A percentile compares a stretch with the other conserved stretches of the same genome.
These are phyloP conservation scores for Suncus etruscus DNA, from an alignment of 2,113 vertebrate species.

Conservation along the genomic window DNA sequence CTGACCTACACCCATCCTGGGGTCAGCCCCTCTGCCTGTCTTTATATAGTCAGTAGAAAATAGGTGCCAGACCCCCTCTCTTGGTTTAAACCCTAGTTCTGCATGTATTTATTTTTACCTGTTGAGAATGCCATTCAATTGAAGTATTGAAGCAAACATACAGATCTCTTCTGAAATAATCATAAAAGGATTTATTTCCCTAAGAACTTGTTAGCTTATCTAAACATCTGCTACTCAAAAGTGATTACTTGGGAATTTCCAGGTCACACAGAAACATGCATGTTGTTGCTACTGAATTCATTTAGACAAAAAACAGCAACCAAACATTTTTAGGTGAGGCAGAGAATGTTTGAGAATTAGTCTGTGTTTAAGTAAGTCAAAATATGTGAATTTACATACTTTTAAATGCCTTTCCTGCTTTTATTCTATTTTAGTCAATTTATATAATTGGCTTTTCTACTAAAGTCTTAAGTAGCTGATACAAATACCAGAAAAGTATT, in stretches of 20 bases:
- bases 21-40: conserved; percentile 70
- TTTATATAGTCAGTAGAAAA: conserved; percentile 70
- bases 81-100: conserved; percentile 28
- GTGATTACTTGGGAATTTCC: conserved; percentile 82
- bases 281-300: conserved; percentile 65
- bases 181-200: conserved; percentile 78
- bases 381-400: conserved; percentile 36
- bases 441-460: conserved; percentile 49
- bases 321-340: conserved; percentile 48
- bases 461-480: conserved; percentile 43
- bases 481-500: conserved; percentile 40
- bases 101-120: conserved; percentile 80
- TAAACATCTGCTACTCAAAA: conserved; percentile 80
- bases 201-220: conserved; percentile 78
- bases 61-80: conserved; percentile 75
- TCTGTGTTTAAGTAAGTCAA: conserved; percentile 38
- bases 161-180: conserved; percentile 72
- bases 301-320: conserved; percentile 77
- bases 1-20: conserved; percentile 70
- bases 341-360: conserved; percentile 48
- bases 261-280: conserved; percentile 72
- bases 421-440: conserved; percentile 60
- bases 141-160: conserved; percentile 54
- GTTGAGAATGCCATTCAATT: conserved; percentile 58
- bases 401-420: conserved; percentile 65